These are phyloP conservation scores for Drosophila melanica DNA, from an alignment of 1,140 invertebrate species.

Conservation along the genomic window DNA sequence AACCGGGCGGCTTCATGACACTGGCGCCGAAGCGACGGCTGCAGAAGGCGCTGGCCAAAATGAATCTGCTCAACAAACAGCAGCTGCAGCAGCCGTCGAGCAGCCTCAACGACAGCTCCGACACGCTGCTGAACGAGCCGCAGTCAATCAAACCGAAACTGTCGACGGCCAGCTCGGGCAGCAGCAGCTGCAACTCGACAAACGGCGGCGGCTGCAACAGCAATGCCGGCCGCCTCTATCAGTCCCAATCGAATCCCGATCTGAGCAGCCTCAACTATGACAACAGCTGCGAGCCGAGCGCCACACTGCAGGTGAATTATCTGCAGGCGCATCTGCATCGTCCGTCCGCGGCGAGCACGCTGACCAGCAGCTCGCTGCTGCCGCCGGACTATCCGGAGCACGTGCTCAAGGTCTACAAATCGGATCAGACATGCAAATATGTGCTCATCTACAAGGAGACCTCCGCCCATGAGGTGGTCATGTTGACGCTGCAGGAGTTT, in stretches of 20 bases:
- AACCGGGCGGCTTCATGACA: slow-evolving; percentile 93
- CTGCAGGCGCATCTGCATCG: slow-evolving; percentile 67
- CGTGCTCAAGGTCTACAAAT: slow-evolving; percentile 97
- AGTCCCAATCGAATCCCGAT: slow-evolving; percentile 96
- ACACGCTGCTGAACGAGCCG: slow-evolving; percentile 61
- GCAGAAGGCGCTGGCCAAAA: slow-evolving; percentile 95
- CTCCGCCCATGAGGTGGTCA: slow-evolving; percentile 98
- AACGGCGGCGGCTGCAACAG: slow-evolving; percentile 43
- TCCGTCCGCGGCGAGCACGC: slow-evolving; percentile 71
- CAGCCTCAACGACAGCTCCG: slow-evolving; percentile 69
- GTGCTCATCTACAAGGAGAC: slow-evolving; percentile 99
- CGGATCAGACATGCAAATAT: slow-evolving; percentile 99
- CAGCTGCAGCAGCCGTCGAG: slow-evolving; percentile 42
- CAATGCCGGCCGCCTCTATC: slow-evolving; percentile 86
- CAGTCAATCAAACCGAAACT: slow-evolving; percentile 52
- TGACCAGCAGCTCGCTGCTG: slow-evolving; percentile 61
- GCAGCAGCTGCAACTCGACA: slow-evolving; percentile 54
- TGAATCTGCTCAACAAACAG: slow-evolving; percentile 95
- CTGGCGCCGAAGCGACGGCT: slow-evolving; percentile 92
- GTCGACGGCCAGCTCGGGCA: slow-evolving; percentile 52
- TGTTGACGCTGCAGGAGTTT: slow-evolving; percentile 98
- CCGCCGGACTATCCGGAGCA: slow-evolving; percentile 95
- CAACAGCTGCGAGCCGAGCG: slow-evolving; percentile 82
- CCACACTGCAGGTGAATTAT: slow-evolving; percentile 65
- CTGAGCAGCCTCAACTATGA: slow-evolving; percentile 91